Evolutionary conservation across 2,888 invertebrate genomes (phyloP), one percentile per base, ranked within the genome.

Genomic region (Axea sp.): DNA sequence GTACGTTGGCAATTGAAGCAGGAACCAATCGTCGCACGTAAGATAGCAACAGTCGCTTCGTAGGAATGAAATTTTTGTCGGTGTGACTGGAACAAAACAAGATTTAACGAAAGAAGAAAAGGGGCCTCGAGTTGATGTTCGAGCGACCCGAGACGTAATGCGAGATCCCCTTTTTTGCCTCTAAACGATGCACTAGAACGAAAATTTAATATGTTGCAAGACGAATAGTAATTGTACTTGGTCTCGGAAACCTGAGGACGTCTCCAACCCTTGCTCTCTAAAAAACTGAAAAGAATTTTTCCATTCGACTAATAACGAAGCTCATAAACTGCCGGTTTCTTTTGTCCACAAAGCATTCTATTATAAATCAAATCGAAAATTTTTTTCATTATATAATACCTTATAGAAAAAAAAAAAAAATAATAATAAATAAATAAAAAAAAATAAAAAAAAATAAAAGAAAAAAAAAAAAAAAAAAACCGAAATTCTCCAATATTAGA

Each of bases 131-230:
- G 55, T 64, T 57, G 57, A 64, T 55, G 62, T 62, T 60, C 19
- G 69, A 68, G 68, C 59, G 45, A 68, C 59, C 59, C 17, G 69
- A 43, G 31, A 51, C 15, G 69, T 69, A 60, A 69, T 59, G 37
- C 53, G 60, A 69, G 69, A 67, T 51, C 37, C 53, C 17, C 53
- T 39, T 68, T 69, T 60, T 49, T 49, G n/a, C 45, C 8, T 9
- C 45, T 41, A 24, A 57, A 59, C 49, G 59, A 47, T 11, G 43
- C 33, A 59, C 51, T 57, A 59, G 37, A 53, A 69, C 30, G 45
- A 68, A 60, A 60, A 60, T 60, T 51, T 68, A 59, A 68, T 69
- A 60, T 69, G 60, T 69, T 69, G 53, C 69, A 53, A 69, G 41
- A 17, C 53, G 60, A 53, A 53, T 53, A 47, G 45, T 53, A 53